Conservation (phyloP, 1,140 invertebrate genomes). For the Drosophila carrolli region DNA sequence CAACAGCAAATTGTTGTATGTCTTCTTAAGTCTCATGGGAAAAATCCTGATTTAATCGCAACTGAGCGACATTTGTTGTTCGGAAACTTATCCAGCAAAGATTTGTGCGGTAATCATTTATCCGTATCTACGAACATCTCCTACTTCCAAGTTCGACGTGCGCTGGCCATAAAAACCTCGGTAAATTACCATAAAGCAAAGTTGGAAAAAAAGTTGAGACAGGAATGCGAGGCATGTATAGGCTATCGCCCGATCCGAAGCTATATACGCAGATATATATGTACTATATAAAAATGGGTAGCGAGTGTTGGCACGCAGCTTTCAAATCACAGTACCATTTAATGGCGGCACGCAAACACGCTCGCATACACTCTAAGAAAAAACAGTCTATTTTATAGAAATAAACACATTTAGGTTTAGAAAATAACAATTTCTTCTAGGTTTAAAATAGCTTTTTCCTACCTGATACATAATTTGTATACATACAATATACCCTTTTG, state of each 20-base stretch:
- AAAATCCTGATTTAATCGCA: constrained; percentile 3
- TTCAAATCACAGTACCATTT: constrained; percentile 52
- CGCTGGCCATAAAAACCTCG: constrained; percentile 10
- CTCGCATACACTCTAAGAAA: constrained; percentile 7
- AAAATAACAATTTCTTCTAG: too few relatives aligned
- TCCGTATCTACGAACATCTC: constrained; percentile 1
- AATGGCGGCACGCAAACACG: constrained; percentile 43
- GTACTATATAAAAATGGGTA: neutral
- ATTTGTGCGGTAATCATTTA: constrained; percentile 8
- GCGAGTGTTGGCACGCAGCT: constrained; percentile 28
- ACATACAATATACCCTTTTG: too few relatives aligned
- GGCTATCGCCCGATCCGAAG: constrained; percentile 2
- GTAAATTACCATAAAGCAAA: constrained; percentile 31
- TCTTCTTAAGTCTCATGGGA: neutral
- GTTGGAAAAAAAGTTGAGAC: constrained; percentile 3
- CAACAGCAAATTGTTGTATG: neutral
- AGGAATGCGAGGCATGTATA: neutral
- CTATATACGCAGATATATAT: neutral
- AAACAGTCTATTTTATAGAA: neutral
- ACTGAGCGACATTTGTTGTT: constrained; percentile 8
- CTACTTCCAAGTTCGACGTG: constrained; percentile 13
- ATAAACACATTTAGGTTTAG: neutral
- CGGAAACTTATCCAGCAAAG: neutral
- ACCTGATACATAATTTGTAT: too few relatives aligned
- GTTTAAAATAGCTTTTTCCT: too few relatives aligned